Base-by-base conservation (phyloP, 2,113 vertebrate species). In the Mormyrus lacerda region DNA sequence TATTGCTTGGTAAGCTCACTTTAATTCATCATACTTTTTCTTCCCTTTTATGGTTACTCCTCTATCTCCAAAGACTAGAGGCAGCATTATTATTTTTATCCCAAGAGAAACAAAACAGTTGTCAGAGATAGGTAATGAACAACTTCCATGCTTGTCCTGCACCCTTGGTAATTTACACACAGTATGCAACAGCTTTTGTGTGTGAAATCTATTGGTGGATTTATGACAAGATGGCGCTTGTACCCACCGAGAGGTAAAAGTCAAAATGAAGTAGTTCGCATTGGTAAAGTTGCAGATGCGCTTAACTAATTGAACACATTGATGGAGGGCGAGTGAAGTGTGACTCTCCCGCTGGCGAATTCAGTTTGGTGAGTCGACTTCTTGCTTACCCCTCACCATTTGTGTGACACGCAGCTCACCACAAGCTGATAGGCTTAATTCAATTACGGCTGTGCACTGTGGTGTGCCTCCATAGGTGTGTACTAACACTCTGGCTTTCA, bases 401-500 rank as follows among this genome's bases (percentile, higher is more conserved):
- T 17, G 15, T 39, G 44, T 79, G 73, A 84, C 86, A 88, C 15
- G 76, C 88, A 91, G 91, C 91, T 91, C 65, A 90, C 82, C 87
- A 90, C 91, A 92, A 88, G 91, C 90, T 92, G 92, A 93, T 92
- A 92, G 89, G 90, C 89, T 94, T 95, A 94, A 95, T 95, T 96
- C 92, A 96, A 94, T 96, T 95, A 95, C 53, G 90, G 88, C 90
- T 73, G 87, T 82, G 93, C 91, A 92, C 94, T 92, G 92, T 90
- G 93, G 83, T 90, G 91, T 92, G 92, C 92, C 94, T 95, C 94
- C 24, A 90, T 94, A 95, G 95, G 95, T 94, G 92, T 93, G 92
- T 94, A 94, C 92, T 95, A 94, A 96, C 94, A 94, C 94, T 92
- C 92, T 92, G 94, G 93, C 94, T 95, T 93, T 94, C 94, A 93